A percentile compares a stretch with the other conserved stretches of the same genome.
phyloP scores from a whole-genome alignment of 2,113 vertebrate species.

The Baryphthengus martii region DNA sequence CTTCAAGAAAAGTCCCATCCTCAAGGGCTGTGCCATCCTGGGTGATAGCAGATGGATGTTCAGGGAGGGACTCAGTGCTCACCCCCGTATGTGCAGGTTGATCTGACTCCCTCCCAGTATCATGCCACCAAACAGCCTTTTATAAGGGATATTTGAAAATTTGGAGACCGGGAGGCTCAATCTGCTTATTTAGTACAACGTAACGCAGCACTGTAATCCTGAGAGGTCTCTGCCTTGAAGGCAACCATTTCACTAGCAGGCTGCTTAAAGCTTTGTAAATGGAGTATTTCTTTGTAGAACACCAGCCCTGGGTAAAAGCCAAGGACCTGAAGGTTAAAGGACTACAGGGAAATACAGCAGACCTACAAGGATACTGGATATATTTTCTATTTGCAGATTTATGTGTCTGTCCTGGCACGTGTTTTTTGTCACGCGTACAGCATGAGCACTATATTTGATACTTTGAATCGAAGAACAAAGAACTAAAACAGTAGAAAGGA shows the following conservation, averaged over 20 bases:
- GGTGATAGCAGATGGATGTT: neutral
- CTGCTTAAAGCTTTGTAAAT: neutral
- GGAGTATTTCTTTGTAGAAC: neutral
- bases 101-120: neutral
- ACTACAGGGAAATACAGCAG: neutral
- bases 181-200: neutral
- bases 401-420: slow-evolving; percentile 3
- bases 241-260: neutral
- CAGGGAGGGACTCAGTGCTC: rapidly evolving
- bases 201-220: neutral
- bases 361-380: neutral
- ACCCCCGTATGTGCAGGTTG: rapidly evolving
- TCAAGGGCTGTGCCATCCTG: neutral
- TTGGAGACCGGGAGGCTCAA: neutral
- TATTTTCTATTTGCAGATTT: neutral
- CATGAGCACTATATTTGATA: neutral
- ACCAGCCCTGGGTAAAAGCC: neutral
- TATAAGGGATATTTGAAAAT: neutral
- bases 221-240: neutral
- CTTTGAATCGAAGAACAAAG: slow-evolving; percentile 3
- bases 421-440: neutral
- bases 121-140: neutral
- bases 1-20: neutral
- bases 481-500: neutral
- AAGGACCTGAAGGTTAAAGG: neutral